Base-by-base conservation (phyloP, 2,797 vertebrate species). In the Rousettus madagascariensis region DNA sequence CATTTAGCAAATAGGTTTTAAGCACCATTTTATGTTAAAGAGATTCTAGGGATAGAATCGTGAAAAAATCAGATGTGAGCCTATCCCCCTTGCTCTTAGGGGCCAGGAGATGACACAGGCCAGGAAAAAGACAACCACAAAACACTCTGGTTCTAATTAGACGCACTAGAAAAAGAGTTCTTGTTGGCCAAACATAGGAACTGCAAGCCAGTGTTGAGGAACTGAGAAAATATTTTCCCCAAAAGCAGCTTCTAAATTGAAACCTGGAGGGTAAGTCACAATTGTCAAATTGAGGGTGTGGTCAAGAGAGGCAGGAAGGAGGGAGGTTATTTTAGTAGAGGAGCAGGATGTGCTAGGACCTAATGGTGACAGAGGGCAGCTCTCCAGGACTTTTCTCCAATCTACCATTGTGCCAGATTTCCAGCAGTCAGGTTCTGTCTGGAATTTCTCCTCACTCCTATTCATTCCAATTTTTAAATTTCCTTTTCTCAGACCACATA, bases 91-190 rank as follows among this genome's bases (percentile, higher is more conserved):
- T 72, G 20, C 2, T 15, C n/a, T 66, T 28, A 59, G 16, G 55
- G 66, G 78, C 11, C 26, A 51, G 19, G 20, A 30, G 13, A 91
- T n/a, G 30, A 59, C 1, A 28, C 1, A 20, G 16, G 5, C 3
- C 49, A 88, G 57, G 51, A n/a, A 36, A 61, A 13, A 36, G 22
- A 11, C 2, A 28, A 15, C 5, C 16, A n/a, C 10, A 71, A 46
- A n/a, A 0, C 8, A n/a, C 7, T 24, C 1, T 11, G 30, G 5
- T 4, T 59, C 6, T n/a, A 9, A 19, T 20, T 9, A 38, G n/a
- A 75, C 26, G 8, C 19, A 3, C 0, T 38, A 15, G 20, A 57
- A 79, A 59, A 7, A 65, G 10, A 83, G 7, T 38, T 10, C 22
- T 78, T 20, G 1, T 3, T 16, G n/a, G 10, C 46, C 26, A 9